These are phyloP conservation scores for Odocoileus hemionus DNA, from an alignment of 2,113 vertebrate species.

Conservation along the genomic window DNA sequence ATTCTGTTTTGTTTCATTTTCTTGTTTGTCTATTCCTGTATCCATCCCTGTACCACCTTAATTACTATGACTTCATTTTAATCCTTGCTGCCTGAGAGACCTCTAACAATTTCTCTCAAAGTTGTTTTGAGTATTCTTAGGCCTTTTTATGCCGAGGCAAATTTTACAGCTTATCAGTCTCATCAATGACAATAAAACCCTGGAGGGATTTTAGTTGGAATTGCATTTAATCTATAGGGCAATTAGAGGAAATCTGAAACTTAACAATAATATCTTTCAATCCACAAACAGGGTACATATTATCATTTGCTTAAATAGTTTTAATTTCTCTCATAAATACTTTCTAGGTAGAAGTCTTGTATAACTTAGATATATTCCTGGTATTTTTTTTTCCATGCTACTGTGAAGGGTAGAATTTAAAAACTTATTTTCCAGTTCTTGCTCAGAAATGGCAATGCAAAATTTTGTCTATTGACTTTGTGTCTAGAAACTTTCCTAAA, in stretches of 20 bases:
- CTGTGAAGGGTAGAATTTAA: background rate
- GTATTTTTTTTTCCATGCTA: background rate
- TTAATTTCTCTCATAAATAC: slow-evolving; percentile 1
- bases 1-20: background rate
- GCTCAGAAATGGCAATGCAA: background rate
- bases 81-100: background rate
- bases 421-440: background rate
- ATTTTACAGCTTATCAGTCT: background rate
- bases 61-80: background rate
- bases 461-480: background rate
- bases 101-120: background rate
- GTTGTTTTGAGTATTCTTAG: background rate
- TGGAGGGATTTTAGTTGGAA: background rate
- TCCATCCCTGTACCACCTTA: background rate
- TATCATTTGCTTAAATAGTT: background rate
- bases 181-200: background rate
- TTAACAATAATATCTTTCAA: background rate
- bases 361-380: background rate
- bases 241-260: background rate
- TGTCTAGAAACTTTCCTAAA: background rate
- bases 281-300: background rate
- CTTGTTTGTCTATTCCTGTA: background rate
- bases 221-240: background rate
- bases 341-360: background rate
- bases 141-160: background rate